Evolutionary conservation across 2,888 invertebrate genomes (phyloP), one percentile per base, ranked within the genome.

Genomic region (Bugula neritina): DNA sequence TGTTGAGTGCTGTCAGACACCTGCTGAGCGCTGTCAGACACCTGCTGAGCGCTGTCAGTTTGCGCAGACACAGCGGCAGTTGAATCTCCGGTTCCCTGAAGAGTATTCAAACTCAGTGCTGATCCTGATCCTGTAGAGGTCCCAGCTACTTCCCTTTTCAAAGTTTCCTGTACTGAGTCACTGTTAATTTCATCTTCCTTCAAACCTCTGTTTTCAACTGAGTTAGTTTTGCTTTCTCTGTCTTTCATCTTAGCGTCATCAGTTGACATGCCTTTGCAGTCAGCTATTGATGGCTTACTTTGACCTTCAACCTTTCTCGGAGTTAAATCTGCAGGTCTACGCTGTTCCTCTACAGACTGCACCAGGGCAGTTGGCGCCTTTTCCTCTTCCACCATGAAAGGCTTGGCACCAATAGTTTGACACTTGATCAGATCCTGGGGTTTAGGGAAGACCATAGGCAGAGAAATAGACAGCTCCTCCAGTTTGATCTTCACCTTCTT

Each of bases 381-480:
- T 10, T 43, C 43, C 17, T 43, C 43, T 43, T 43, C 43, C 17
- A 43, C 43, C 43, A 43, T 43, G 17, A 43, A 43, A 43, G 43
- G 43, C 43, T 43, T 43, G 10, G 43, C 29, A 29, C 5, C 31
- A 2, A 63, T 10, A 2, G 3, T 17, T 10, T 29, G 13, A 63
- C 63, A 63, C 5, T 31, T 63, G 10, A 25, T 63, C 27, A 63
- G 27, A 34, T 63, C 29, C 31, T 3, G 5, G 3, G 63, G 34
- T n/a, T 63, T 63, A 31, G 63, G 63, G n/a, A 63, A 63, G 10
- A 63, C 63, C 31, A 63, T 2, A 13, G 63, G 63, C 17, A 63
- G 31, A 3, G 63, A 63, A 17, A 63, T 13, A 13, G 29, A 63
- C 1, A 63, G 27, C 13, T 34, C 63, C 10, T 3, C 34, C 13